phyloP scores from a whole-genome alignment of 2,888 invertebrate genomes.

The Harpalus rubripes region DNA sequence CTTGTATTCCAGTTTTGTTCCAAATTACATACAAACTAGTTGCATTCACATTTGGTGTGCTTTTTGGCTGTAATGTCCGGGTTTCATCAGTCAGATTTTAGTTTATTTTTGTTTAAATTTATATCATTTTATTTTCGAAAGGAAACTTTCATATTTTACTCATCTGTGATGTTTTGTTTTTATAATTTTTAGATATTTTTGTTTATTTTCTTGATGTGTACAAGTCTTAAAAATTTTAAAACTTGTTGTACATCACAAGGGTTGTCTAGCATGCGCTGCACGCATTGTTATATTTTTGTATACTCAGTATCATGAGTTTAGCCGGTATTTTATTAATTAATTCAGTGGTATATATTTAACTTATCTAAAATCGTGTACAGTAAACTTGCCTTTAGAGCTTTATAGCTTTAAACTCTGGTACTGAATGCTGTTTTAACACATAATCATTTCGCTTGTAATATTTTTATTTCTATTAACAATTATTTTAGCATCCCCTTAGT shows the following conservation, averaged over 20 bases:
- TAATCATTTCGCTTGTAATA: slow-evolving; percentile 18
- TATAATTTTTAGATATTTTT: slow-evolving; percentile 25
- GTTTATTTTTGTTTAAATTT: slow-evolving; percentile 45
- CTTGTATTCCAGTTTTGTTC: slow-evolving; percentile 47
- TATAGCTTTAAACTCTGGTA: slow-evolving; percentile 34
- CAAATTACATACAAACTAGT: slow-evolving; percentile 40
- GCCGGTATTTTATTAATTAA: slow-evolving; percentile 42
- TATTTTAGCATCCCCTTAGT: slow-evolving; percentile 36
- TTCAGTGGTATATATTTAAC: slow-evolving; percentile 53
- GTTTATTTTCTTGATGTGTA: slow-evolving; percentile 52
- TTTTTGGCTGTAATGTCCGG: slow-evolving; percentile 48
- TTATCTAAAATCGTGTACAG: slow-evolving; percentile 42
- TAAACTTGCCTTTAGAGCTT: slow-evolving; percentile 34
- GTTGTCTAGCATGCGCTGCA: slow-evolving; percentile 67
- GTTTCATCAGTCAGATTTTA: slow-evolving; percentile 47
- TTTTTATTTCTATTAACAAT: slow-evolving; percentile 48
- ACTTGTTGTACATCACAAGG: slow-evolving; percentile 53
- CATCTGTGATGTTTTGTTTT: slow-evolving; percentile 50
- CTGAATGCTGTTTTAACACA: slow-evolving; percentile 43
- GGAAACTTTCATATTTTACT: slow-evolving; percentile 65
- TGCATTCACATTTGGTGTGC: slow-evolving; percentile 53
- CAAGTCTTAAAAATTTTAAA: slow-evolving; percentile 39
- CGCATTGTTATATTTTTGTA: slow-evolving; percentile 49
- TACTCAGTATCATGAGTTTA: slow-evolving; percentile 51
- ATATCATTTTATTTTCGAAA: slow-evolving; percentile 48